A percentile compares a stretch with the other conserved stretches of the same genome.
phyloP scores from a whole-genome alignment of 1,140 invertebrate species.

The Colletes gigas region DNA sequence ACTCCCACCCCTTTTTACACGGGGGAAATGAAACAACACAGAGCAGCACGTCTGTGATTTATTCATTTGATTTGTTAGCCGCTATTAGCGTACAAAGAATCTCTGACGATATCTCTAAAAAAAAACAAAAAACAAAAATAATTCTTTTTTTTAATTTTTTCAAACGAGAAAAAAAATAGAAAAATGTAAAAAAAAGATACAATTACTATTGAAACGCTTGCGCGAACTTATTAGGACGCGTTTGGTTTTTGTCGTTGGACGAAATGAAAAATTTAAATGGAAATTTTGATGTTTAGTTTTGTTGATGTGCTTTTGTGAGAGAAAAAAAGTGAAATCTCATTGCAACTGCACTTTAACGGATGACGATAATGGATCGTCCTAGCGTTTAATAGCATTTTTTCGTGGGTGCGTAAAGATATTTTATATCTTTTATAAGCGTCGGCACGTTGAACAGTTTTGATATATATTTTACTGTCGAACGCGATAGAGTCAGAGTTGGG shows the following conservation, averaged over 20 bases:
- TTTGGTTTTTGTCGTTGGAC: slow-evolving; percentile 27
- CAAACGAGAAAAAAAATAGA: not conserved
- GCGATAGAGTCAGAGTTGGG: not conserved
- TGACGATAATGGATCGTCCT: slow-evolving; percentile 11
- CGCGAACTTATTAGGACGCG: not conserved
- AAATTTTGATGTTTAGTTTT: slow-evolving; percentile 24
- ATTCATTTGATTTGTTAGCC: slow-evolving; percentile 13
- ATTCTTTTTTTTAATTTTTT: slow-evolving; percentile 17
- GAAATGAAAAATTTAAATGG: not conserved
- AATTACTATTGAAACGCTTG: not conserved
- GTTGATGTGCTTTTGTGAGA: not conserved
- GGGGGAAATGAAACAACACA: slow-evolving; percentile 5
- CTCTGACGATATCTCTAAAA: slow-evolving; percentile 16
- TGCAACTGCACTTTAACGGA: slow-evolving; percentile 6
- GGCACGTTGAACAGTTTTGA: slow-evolving; percentile 38
- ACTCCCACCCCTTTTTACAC: not conserved
- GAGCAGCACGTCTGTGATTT: slow-evolving; percentile 39
- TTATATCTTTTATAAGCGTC: slow-evolving; percentile 56
- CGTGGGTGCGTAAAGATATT: slow-evolving; percentile 17
- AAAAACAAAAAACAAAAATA: too few relatives aligned
- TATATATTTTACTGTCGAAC: slow-evolving; percentile 50
- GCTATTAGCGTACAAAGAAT: not conserved
- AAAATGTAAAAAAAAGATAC: not conserved
- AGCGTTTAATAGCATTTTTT: slow-evolving; percentile 42
- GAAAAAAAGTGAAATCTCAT: not conserved